Base-by-base conservation (phyloP, 2,888 invertebrate species). In the Luffia ferchaultella region DNA sequence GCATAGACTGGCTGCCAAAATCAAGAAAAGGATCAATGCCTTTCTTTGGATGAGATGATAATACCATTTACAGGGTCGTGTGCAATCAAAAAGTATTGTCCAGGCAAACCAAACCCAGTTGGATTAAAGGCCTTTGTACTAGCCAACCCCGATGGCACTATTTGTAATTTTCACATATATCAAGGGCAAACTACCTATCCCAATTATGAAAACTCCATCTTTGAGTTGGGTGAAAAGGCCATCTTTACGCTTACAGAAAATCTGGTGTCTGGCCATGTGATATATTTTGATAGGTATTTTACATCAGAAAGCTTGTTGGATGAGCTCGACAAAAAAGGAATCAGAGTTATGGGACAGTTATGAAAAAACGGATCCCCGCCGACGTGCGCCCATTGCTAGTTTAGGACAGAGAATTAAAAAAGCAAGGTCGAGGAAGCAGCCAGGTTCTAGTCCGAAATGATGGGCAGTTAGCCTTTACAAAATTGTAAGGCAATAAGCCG, bases 401-500 rank as follows among this genome's bases (percentile, higher is more conserved):
- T n/a, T n/a, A 54, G 19, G 48, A 43, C 12, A 42, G 43, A 42
- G 7, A 7, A n/a, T 42, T 52, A 16, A 19, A 30, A 40, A 20
- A 44, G 16, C 16, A 48, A 30, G 50, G 20, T 17, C 47, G 55
- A 48, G 55, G 52, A 16, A 55, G 50, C 16, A 30, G 40, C 46
- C 50, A 54, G 16, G 55, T 55, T 18, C 3, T 46, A 12, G 53
- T 54, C 16, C 47, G 54, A 48, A 49, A 54, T 12, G 53, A 54
- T 20, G 16, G 47, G 18, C 15, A 40, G 18, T 12, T 53, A 17
- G 54, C 56, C 1, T n/a, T 54, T 12, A 54, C 56, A 2, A 56
- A 45, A 44, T 54, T 53, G 54, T 50, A 42, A 15, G 56, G 54
- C 44, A 56, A 56, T 42, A 53, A 54, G 41, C 51, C 56, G 1